Percentiles rank a stretch among this genome's conserved stretches.
Conservation (phyloP, 2,888 invertebrate genomes). For the Dasypogon diadema region DNA sequence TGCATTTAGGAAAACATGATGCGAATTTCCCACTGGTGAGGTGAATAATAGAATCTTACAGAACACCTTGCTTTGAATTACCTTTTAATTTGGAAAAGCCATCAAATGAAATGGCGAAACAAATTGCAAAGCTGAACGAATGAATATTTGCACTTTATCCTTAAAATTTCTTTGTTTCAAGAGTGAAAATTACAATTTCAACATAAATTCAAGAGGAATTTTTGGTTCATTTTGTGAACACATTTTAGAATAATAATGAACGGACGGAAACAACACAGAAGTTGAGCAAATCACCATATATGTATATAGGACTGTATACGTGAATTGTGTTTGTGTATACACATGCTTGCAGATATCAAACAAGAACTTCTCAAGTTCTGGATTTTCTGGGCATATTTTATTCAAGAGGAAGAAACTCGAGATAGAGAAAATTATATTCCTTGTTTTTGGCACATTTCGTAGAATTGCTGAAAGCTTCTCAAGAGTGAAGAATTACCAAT, state of each 20-base stretch:
- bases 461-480: constrained; percentile 17
- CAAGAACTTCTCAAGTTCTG: constrained; percentile 35
- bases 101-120: too few species aligned
- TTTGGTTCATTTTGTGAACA: constrained; percentile 34
- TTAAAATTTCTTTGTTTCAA: constrained; percentile 7
- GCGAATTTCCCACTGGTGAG: too few species aligned
- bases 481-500: constrained; percentile 10
- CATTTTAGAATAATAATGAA: constrained; percentile 30
- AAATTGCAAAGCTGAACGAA: not conserved
- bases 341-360: constrained; percentile 38
- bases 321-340: constrained; percentile 9
- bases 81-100: too few species aligned
- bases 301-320: not conserved
- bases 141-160: not conserved
- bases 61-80: too few species aligned
- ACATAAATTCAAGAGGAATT: constrained; percentile 27
- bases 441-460: constrained; percentile 29
- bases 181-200: constrained; percentile 7
- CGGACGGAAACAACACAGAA: constrained; percentile 13
- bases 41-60: too few species aligned
- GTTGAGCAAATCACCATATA: not conserved
- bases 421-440: constrained; percentile 25
- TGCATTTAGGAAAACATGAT: too few species aligned
- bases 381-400: constrained; percentile 25
- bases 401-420: constrained; percentile 21